Evolutionary conservation across 2,113 vertebrate genomes (phyloP).

Genomic region (Pyxicephalus adspersus): DNA sequence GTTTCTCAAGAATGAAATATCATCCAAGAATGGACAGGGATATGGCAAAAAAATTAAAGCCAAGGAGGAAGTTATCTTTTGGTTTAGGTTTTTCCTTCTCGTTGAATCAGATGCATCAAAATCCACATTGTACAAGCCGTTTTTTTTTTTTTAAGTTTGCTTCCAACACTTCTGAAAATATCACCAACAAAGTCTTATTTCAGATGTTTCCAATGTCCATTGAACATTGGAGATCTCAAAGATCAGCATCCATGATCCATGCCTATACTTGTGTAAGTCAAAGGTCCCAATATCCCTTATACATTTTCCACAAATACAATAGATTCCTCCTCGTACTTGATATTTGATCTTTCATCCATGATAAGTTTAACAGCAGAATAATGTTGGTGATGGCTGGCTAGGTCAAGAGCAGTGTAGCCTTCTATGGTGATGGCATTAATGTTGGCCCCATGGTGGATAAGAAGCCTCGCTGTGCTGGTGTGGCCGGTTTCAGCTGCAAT

Average conservation of each 20-base stretch:
- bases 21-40: not conserved
- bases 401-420: slow-evolving; percentile 84
- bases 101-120: too few species aligned
- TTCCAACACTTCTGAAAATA: too few species aligned
- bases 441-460: slow-evolving; percentile 82
- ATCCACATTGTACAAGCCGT: too few species aligned
- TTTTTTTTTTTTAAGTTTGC: too few species aligned
- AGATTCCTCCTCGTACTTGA: slow-evolving; percentile 73
- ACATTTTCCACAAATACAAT: slow-evolving; percentile 81
- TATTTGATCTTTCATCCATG: slow-evolving; percentile 78
- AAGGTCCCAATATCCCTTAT: not conserved
- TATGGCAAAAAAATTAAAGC: too few species aligned
- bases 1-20: not conserved
- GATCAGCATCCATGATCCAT: too few species aligned
- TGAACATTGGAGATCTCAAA: too few species aligned
- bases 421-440: slow-evolving; percentile 72
- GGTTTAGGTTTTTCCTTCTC: too few species aligned
- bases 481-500: slow-evolving; percentile 91
- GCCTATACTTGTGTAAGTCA: too few species aligned
- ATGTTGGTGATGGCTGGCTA: slow-evolving; percentile 82
- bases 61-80: too few species aligned
- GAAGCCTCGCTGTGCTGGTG: slow-evolving; percentile 90
- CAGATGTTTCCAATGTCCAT: too few species aligned
- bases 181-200: too few species aligned
- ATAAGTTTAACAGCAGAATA: slow-evolving; percentile 85